Evolutionary conservation across 2,113 vertebrate genomes (phyloP), one percentile per base, ranked within the genome.

Genomic region (Sigmodon hispidus): DNA sequence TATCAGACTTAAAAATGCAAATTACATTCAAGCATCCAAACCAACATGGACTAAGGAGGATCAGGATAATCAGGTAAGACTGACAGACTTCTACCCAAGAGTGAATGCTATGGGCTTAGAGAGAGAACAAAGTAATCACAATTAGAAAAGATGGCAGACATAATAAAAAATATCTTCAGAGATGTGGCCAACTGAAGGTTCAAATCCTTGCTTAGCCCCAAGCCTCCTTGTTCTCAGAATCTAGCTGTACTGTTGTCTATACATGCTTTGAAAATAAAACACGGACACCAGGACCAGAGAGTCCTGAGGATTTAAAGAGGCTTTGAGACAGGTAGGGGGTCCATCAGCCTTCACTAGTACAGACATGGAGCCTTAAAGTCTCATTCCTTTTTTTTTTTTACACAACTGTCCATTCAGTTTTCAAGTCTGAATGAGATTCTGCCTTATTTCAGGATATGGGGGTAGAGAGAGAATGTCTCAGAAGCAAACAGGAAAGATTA

Each of bases 401-500:
- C 91, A 76, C 52, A 87, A 67, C 29, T 11, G n/a, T 12, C 57
- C 36, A 22, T 3, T 57, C 15, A 70, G 52, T 84, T 50, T 94
- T 90, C 67, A 81, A 89, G 45, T 96, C 63, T 81, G 45, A 45
- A 90, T 94, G 61, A 96, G 63, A 86, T 45, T 15, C 70, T 92
- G 65, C 67, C 75, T 94, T 52, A 92, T 65, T 72, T 34, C 63
- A 65, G 81, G 85, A 76, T 95, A 89, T 70, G 22, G 52, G 9
- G 22, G 26, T 69, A 29, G 59, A 16, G n/a, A 34, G 59, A 94
- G 70, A 34, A 77, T 88, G 81, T 79, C 87, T 86, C 92, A 96
- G 95, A 95, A 97, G 86, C 94, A 95, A 97, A 83, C 94, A 8
- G 34, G 80, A 96, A 94, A 81, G 72, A 94, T 97, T 96, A 97